These are phyloP conservation scores for Drosophila lini DNA, from an alignment of 1,140 invertebrate genomes.

Conservation along the genomic window DNA sequence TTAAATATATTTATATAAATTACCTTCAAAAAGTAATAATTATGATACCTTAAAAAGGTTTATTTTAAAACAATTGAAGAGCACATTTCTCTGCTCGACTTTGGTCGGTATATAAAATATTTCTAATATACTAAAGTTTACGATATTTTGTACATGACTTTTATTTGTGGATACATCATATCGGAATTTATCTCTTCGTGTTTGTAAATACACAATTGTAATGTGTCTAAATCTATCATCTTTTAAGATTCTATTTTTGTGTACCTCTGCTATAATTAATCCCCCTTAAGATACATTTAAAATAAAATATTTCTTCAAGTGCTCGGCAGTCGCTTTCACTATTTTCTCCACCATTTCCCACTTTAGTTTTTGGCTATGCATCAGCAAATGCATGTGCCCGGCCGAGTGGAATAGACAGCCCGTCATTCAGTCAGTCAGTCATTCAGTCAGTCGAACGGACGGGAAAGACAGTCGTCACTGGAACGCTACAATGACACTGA, in stretches of 20 bases:
- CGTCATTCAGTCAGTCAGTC: constrained; percentile 51
- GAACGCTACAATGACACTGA: constrained; percentile 47
- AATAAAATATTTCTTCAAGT: constrained; percentile 9
- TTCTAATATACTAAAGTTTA: too few relatives aligned
- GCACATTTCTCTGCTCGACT: too few relatives aligned
- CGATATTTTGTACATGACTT: too few relatives aligned
- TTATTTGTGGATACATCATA: too few relatives aligned
- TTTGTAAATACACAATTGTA: too few relatives aligned
- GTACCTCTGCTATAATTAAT: not conserved
- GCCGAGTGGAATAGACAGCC: constrained; percentile 62
- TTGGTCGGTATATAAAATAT: too few relatives aligned
- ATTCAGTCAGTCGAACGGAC: constrained; percentile 13
- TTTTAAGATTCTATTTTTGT: not conserved
- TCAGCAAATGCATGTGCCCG: constrained; percentile 63
- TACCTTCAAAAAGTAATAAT: too few relatives aligned
- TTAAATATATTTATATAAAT: too few relatives aligned
- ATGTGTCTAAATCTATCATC: too few relatives aligned
- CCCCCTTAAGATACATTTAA: constrained; percentile 8
- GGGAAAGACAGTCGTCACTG: constrained; percentile 44
- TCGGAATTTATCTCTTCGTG: too few relatives aligned
- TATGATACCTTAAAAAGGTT: too few relatives aligned
- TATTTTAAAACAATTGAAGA: too few relatives aligned
- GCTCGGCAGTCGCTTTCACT: not conserved
- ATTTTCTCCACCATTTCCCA: constrained; percentile 52
- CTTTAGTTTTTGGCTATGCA: constrained; percentile 59